These are phyloP conservation scores for Sisyra nigra DNA, from an alignment of 2,888 invertebrate species.

Conservation along the genomic window DNA sequence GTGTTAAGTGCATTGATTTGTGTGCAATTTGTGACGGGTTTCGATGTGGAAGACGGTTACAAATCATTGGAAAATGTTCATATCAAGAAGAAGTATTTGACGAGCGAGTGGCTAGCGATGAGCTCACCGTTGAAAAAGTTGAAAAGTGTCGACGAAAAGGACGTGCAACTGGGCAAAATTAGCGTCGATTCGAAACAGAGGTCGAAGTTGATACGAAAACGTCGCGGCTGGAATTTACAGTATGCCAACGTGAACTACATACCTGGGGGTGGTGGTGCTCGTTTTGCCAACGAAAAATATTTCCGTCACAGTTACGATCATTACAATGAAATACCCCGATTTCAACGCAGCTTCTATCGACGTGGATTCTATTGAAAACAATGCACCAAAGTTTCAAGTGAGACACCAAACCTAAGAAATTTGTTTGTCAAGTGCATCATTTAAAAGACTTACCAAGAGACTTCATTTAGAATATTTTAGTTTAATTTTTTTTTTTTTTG, in stretches of 20 bases:
- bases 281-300: neutral
- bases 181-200: neutral
- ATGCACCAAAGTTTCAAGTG: too few relatives aligned
- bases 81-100: too few relatives aligned
- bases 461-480: neutral
- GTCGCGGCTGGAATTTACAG: constrained; percentile 7
- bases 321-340: constrained; percentile 5
- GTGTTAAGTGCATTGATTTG: too few relatives aligned
- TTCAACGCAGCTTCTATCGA: neutral
- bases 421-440: neutral
- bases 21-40: too few relatives aligned
- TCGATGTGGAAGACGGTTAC: too few relatives aligned
- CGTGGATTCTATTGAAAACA: too few relatives aligned
- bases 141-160: neutral
- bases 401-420: too few relatives aligned
- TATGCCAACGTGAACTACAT: constrained; percentile 6
- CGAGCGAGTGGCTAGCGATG: too few relatives aligned
- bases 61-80: too few relatives aligned
- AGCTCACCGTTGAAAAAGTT: neutral
- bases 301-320: neutral
- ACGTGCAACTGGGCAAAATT: too few relatives aligned
- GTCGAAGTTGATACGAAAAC: constrained; percentile 1
- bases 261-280: neutral
- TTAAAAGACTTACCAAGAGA: neutral
- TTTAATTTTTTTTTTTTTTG: neutral